Conservation (phyloP, 2,797 vertebrate genomes). For the Chlorospingus flavigularis region DNA sequence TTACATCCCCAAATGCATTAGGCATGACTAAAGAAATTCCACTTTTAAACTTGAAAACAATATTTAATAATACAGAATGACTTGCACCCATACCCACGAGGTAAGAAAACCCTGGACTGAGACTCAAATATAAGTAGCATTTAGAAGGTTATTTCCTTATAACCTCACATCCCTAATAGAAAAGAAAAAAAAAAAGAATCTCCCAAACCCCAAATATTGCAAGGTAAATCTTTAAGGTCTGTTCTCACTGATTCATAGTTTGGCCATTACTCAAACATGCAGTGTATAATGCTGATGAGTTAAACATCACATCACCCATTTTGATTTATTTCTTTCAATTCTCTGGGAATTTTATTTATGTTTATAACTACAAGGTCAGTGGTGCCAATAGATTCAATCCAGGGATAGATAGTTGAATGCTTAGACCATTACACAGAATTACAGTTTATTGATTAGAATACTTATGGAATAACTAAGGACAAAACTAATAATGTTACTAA, state of each 20-base stretch:
- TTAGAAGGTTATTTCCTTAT: not conserved
- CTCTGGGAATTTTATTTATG: constrained; percentile 22
- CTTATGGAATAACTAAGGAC: not conserved
- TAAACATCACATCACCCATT: not conserved
- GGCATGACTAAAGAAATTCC: not conserved
- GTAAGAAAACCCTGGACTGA: not conserved
- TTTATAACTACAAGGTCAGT: not conserved
- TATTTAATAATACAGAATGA: not conserved
- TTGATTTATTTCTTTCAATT: constrained; percentile 37
- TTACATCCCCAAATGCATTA: not conserved
- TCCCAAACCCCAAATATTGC: not conserved
- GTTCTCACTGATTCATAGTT: not conserved
- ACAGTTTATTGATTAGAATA: constrained; percentile 17
- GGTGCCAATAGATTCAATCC: not conserved
- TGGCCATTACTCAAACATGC: not conserved
- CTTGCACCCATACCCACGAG: not conserved
- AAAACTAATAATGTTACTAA: not conserved
- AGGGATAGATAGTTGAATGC: not conserved
- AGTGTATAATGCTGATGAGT: not conserved
- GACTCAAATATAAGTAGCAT: not conserved
- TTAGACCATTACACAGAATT: not conserved
- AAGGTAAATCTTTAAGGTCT: not conserved
- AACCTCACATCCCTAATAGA: not conserved
- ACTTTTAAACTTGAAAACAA: not conserved
- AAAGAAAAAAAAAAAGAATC: not conserved